Evolutionary conservation across 2,797 vertebrate genomes (phyloP), one percentile per base, ranked within the genome.

Genomic region (Spinus olivaceus): DNA sequence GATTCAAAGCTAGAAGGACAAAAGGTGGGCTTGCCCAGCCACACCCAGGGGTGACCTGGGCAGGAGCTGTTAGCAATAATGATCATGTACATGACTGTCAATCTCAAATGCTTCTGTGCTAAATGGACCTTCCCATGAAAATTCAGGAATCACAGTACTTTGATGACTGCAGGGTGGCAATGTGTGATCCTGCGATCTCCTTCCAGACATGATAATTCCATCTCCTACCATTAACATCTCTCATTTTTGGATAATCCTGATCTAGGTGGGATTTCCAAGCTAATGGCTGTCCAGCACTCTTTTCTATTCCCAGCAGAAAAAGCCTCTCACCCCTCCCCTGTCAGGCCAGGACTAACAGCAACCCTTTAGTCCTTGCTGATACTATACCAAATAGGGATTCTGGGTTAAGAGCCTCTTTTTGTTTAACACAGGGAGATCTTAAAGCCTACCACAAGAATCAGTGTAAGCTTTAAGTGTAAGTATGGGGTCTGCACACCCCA

Each of bases 291-390:
- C 33, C 23, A 22, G 63, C 51, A 49, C 8, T 23, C 23, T 49
- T 23, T 27, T 42, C 53, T 18, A 10, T 28, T 81, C 14, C 27
- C 17, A 78, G 33, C 3, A 86, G 30, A 46, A 66, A 32, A n/a
- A 42, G 2, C 3, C 3, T 3, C 28, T n/a, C 32, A 7, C 6
- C 0, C 1, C 12, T 46, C 4, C 19, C 11, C 25, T 24, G 25
- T 18, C 11, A 50, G 30, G 6, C 32, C 41, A 46, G 8, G 19
- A 56, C 16, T 46, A 61, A 35, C 5, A 66, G 9, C 33, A 39
- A 8, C 28, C 9, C 27, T 53, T 47, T 6, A 27, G n/a, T 17
- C 20, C 54, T 39, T 79, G 30, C 20, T 28, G 12, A 8, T 86
- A 50, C 10, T 15, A 7, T 16, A 10, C 15, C 28, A 60, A 39